These are phyloP conservation scores for Menidia beryllina DNA, from an alignment of 2,113 vertebrate genomes.

Conservation along the genomic window DNA sequence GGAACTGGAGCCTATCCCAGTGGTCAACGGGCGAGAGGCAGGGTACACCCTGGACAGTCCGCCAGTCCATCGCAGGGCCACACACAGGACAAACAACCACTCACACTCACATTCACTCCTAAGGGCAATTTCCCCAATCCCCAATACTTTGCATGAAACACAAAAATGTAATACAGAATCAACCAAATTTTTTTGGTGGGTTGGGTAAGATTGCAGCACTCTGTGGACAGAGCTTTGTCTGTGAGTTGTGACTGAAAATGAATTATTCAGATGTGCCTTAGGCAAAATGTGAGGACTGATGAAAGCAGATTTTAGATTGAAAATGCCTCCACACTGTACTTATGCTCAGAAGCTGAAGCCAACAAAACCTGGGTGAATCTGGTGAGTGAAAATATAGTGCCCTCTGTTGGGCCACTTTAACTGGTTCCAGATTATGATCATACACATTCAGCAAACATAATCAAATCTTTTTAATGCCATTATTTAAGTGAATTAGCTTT, in stretches of 20 bases:
- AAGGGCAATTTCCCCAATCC: too few species aligned
- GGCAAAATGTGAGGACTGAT: conserved; percentile 32
- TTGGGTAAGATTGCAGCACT: neutral
- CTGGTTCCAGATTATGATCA: neutral
- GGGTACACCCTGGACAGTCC: too few species aligned
- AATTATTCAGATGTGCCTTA: conserved; percentile 47
- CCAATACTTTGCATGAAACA: conserved; percentile 17
- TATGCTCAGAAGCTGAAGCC: conserved; percentile 32
- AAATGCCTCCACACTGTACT: conserved; percentile 36
- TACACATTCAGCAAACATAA: too few species aligned
- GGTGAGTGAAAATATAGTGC: conserved; percentile 59
- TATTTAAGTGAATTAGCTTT: neutral
- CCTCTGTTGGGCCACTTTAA: too few species aligned
- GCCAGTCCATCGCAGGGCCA: too few species aligned
- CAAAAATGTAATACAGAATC: neutral
- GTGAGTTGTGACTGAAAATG: conserved; percentile 5
- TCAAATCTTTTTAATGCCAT: neutral
- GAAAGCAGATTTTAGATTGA: conserved; percentile 48
- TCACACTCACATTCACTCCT: too few species aligned
- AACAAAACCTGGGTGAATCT: conserved; percentile 6
- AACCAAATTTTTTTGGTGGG: neutral
- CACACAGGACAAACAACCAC: too few species aligned
- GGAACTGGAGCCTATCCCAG: too few species aligned
- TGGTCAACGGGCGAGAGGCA: too few species aligned
- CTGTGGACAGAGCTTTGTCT: conserved; percentile 5